Percentiles rank a stretch among this genome's conserved stretches.
Evolutionary conservation across 2,113 vertebrate genomes (phyloP).

Genomic region (Brachypodius melanocephalos): DNA sequence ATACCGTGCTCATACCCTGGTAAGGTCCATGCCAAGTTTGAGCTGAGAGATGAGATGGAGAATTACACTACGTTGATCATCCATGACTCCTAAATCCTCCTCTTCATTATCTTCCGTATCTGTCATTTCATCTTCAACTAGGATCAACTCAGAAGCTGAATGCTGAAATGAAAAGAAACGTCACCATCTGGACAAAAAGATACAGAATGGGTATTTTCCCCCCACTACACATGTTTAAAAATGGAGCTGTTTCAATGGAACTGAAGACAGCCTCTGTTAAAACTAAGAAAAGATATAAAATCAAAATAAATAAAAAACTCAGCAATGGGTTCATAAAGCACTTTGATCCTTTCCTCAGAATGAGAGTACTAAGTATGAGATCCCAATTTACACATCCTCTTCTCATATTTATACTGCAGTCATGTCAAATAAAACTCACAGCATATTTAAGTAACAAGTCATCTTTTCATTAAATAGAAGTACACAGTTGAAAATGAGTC

Average conservation of each 20-base stretch:
- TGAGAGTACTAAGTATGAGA: not conserved
- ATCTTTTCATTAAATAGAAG: not conserved
- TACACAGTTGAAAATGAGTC: not conserved
- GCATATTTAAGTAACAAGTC: not conserved
- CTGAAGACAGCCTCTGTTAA: not conserved
- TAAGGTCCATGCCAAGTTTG: conserved; percentile 96
- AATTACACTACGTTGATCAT: conserved; percentile 91
- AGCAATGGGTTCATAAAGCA: not conserved
- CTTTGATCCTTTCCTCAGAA: not conserved
- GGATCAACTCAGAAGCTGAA: conserved; percentile 77
- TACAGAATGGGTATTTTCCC: not conserved
- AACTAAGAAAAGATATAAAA: not conserved
- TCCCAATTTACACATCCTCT: not conserved
- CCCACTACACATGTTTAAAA: not conserved
- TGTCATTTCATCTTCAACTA: conserved; percentile 86
- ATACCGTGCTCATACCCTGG: conserved; percentile 76
- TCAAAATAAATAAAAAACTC: not conserved
- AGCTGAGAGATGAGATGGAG: conserved; percentile 95
- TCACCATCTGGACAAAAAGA: conserved; percentile 3
- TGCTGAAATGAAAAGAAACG: conserved; percentile 62
- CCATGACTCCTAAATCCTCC: conserved; percentile 87
- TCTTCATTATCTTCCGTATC: conserved; percentile 91
- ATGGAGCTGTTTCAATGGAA: not conserved
- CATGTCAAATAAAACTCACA: not conserved
- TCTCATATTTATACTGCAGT: not conserved